Conservation (phyloP, 2,797 vertebrate genomes). For the Liparis tanakae region DNA sequence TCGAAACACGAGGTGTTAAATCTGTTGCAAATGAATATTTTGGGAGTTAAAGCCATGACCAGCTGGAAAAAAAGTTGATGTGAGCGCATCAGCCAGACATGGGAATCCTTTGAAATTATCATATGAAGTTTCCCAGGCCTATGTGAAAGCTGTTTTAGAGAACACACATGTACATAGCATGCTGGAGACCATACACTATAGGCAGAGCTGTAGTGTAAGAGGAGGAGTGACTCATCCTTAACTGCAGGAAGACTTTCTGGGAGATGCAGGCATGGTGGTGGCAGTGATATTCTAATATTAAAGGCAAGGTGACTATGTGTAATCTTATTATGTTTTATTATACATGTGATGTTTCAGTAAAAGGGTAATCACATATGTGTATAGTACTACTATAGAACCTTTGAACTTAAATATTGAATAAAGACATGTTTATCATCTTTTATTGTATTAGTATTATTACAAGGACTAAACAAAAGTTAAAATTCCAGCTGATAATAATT, state of each 20-base stretch:
- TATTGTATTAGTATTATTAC: no score
- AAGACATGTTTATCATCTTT: no score
- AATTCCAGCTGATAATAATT: no score
- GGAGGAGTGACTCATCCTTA: conserved; percentile 6
- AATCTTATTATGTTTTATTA: no score
- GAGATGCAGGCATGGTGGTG: background rate
- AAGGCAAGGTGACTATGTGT: no score
- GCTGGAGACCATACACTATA: background rate
- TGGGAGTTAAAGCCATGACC: conserved; percentile 17
- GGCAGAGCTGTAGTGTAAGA: background rate
- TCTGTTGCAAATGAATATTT: conserved; percentile 29
- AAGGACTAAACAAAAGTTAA: no score
- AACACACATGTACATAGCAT: background rate
- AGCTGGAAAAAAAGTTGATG: conserved; percentile 13
- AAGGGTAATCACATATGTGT: no score
- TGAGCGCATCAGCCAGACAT: conserved; percentile 1
- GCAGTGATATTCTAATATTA: background rate
- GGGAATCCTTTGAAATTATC: background rate
- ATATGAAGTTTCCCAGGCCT: background rate
- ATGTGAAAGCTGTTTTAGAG: background rate
- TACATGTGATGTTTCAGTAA: no score
- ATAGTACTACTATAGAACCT: no score
- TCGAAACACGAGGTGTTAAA: conserved; percentile 33
- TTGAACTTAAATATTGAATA: no score
- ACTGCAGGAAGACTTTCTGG: background rate